Conservation (phyloP, 2,888 invertebrate genomes). For the Epirrita christyi region DNA sequence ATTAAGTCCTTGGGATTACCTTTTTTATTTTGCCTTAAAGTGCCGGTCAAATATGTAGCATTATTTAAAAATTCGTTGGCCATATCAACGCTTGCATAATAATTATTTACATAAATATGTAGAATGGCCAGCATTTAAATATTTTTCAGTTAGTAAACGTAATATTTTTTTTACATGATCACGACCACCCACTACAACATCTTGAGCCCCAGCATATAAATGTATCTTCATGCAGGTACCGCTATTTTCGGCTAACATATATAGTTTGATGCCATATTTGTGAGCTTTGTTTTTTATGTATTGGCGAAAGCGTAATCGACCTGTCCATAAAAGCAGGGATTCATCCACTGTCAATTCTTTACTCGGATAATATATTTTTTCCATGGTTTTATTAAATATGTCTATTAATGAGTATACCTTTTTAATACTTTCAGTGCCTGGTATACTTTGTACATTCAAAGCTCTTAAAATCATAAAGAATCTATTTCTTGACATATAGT, state of each 20-base stretch:
- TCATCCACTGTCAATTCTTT: constrained; percentile 28
- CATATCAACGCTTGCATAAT: no score
- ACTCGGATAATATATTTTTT: constrained; percentile 34
- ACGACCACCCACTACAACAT: no score
- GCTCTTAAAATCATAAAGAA: constrained; percentile 32
- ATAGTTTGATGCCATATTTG: constrained; percentile 48
- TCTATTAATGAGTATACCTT: constrained; percentile 35
- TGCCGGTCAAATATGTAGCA: no score
- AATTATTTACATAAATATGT: no score
- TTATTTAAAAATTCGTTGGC: no score
- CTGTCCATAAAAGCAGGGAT: constrained; percentile 39
- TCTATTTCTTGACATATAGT: constrained; percentile 21
- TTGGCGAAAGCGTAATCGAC: constrained; percentile 42
- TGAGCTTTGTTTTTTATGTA: constrained; percentile 42
- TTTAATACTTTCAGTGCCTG: constrained; percentile 19
- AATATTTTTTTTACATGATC: no score
- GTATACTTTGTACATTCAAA: constrained; percentile 7
- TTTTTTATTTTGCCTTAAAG: no score
- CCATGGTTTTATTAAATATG: constrained; percentile 41
- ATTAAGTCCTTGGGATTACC: no score
- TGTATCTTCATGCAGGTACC: no score
- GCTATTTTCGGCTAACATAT: constrained; percentile 33
- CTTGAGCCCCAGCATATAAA: no score
- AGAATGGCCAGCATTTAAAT: no score
- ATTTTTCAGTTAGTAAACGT: no score